These are phyloP conservation scores for Drosophila mimetica DNA, from an alignment of 2,888 invertebrate species.

Conservation along the genomic window DNA sequence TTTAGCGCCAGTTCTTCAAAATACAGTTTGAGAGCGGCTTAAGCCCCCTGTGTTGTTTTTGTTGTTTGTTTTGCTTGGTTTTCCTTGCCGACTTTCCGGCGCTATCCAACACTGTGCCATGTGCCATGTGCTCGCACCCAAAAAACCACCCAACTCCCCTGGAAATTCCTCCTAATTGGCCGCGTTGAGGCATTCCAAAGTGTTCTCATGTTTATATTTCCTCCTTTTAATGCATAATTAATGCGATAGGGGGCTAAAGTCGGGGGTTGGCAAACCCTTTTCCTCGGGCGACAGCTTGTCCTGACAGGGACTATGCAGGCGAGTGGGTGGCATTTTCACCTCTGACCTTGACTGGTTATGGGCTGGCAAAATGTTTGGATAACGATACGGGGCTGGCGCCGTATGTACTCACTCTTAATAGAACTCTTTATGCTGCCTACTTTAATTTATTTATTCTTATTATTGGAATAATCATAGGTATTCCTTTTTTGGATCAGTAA, in stretches of 20 bases:
- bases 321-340: not conserved
- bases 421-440: too few relatives aligned
- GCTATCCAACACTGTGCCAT: constrained; percentile 65
- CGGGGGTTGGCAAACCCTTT: constrained; percentile 4
- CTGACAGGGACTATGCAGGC: constrained; percentile 5
- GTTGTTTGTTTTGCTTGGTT: constrained; percentile 39
- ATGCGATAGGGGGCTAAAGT: constrained; percentile 42
- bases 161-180: constrained; percentile 46
- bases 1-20: constrained; percentile 21
- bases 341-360: constrained; percentile 33
- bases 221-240: constrained; percentile 55
- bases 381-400: not conserved
- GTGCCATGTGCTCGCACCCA: constrained; percentile 61
- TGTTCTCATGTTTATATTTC: constrained; percentile 52
- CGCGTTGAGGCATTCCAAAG: constrained; percentile 47
- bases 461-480: too few relatives aligned
- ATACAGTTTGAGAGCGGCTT: constrained; percentile 48
- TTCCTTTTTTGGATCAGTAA: too few relatives aligned
- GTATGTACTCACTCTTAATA: too few relatives aligned
- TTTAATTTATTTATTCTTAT: too few relatives aligned
- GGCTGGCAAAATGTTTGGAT: too few relatives aligned
- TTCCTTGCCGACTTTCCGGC: constrained; percentile 19
- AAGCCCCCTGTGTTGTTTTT: not conserved
- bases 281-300: constrained; percentile 21
- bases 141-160: not conserved